These are phyloP conservation scores for Drosophila prostipennis DNA, from an alignment of 2,888 invertebrate genomes.

Conservation along the genomic window DNA sequence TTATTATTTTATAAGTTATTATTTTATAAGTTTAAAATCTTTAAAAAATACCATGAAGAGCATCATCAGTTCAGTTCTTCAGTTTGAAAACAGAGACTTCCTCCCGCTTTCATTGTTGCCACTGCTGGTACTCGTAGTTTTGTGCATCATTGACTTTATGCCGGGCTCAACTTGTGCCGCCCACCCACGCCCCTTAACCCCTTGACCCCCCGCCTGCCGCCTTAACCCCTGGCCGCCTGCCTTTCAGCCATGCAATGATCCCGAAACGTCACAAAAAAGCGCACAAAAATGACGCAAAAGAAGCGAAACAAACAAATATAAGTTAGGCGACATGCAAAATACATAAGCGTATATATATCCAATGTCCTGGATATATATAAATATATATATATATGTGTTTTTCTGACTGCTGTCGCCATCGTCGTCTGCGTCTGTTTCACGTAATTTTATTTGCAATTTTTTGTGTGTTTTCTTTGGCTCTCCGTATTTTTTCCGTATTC, in stretches of 20 bases:
- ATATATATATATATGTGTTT: slow-evolving; percentile 4
- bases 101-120: slow-evolving; percentile 26
- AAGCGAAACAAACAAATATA: slow-evolving; percentile 37
- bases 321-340: slow-evolving; percentile 45
- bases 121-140: slow-evolving; percentile 37
- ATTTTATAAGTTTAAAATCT: not conserved
- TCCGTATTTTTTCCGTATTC: slow-evolving; percentile 28
- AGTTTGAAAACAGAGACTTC: not conserved
- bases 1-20: too few relatives aligned
- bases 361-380: not conserved
- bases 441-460: slow-evolving; percentile 46
- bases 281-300: slow-evolving; percentile 8
- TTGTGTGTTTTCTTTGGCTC: slow-evolving; percentile 12
- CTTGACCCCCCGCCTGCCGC: not conserved
- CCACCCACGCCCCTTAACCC: not conserved
- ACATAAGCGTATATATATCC: slow-evolving; percentile 14
- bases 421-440: slow-evolving; percentile 40
- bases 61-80: not conserved
- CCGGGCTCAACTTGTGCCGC: slow-evolving; percentile 29
- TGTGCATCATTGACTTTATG: slow-evolving; percentile 54
- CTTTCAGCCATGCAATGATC: slow-evolving; percentile 44
- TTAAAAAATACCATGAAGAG: not conserved
- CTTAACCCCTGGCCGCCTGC: slow-evolving; percentile 3
- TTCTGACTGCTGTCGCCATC: slow-evolving; percentile 34
- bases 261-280: slow-evolving; percentile 38